Percentiles rank a stretch among this genome's conserved stretches.
Evolutionary conservation across 2,888 invertebrate genomes (phyloP).

Genomic region (Lissonota sp.): DNA sequence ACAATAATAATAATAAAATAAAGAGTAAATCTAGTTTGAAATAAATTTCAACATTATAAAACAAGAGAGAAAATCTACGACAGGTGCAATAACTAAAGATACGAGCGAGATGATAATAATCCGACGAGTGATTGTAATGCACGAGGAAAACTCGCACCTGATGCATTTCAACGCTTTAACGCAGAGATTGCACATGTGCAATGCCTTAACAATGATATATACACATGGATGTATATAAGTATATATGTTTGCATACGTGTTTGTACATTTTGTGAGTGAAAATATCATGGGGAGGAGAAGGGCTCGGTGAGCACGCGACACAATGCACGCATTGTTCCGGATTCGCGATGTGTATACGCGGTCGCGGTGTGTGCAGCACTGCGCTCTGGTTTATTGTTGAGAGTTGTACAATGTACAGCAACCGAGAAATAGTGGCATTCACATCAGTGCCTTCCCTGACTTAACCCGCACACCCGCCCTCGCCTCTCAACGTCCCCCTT

Average conservation of each 20-base stretch:
- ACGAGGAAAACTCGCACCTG: constrained; percentile 52
- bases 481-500: too few relatives aligned
- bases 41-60: too few relatives aligned
- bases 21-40: too few relatives aligned
- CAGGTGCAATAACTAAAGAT: background rate
- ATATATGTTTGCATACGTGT: too few relatives aligned
- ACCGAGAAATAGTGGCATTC: constrained; percentile 40
- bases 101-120: constrained; percentile 36
- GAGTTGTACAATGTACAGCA: constrained; percentile 6
- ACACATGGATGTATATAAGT: constrained; percentile 24
- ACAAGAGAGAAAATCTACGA: too few relatives aligned
- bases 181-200: constrained; percentile 31
- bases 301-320: constrained; percentile 64
- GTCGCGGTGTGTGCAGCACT: constrained; percentile 59
- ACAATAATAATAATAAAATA: background rate
- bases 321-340: constrained; percentile 69
- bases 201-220: constrained; percentile 21
- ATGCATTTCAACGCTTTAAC: constrained; percentile 48
- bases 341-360: constrained; percentile 63
- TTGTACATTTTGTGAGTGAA: constrained; percentile 3
- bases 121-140: constrained; percentile 12
- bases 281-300: constrained; percentile 4
- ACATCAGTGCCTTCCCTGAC: constrained; percentile 17
- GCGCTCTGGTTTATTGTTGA: constrained; percentile 51
- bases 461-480: constrained; percentile 1